Conservation (phyloP, 2,797 vertebrate species). For the Knipowitschia caucasica region DNA sequence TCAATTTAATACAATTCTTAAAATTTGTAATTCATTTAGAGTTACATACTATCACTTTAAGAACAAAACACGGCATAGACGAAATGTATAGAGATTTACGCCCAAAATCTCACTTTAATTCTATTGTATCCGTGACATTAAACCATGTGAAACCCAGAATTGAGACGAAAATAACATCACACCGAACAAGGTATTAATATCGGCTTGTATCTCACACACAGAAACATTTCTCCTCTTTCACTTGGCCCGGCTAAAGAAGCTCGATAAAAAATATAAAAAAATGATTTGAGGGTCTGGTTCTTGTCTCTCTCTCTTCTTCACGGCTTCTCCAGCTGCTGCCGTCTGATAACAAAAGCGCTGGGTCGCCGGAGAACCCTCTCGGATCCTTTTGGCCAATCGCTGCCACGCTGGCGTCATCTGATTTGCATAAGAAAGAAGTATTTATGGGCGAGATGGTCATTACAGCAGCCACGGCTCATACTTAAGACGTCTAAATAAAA, state of each 20-base stretch:
- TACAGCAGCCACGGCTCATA: conserved; percentile 49
- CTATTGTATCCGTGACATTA: conserved; percentile 21
- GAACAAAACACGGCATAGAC: too few species aligned
- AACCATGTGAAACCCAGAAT: conserved; percentile 27
- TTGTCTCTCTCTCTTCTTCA: conserved; percentile 68
- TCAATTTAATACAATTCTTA: too few species aligned
- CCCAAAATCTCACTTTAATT: too few species aligned
- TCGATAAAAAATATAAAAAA: conserved; percentile 61
- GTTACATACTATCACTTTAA: too few species aligned
- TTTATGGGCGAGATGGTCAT: conserved; percentile 69
- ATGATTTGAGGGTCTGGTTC: conserved; percentile 61
- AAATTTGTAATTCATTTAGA: too few species aligned
- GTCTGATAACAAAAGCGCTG: conserved; percentile 72
- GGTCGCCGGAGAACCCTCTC: conserved; percentile 67
- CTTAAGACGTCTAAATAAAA: conserved; percentile 45
- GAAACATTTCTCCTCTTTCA: conserved; percentile 59
- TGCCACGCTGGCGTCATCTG: conserved; percentile 54
- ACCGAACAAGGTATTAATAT: conserved; percentile 52
- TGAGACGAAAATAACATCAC: conserved; percentile 38
- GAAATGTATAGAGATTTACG: too few species aligned
- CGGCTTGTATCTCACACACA: conserved; percentile 49
- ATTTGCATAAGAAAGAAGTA: conserved; percentile 71
- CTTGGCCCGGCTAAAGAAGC: conserved; percentile 54
- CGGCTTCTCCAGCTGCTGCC: conserved; percentile 70
- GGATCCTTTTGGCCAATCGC: conserved; percentile 62